Evolutionary conservation across 2,888 invertebrate species (phyloP), one percentile per base, ranked within the genome.

Genomic region (Harpalus rufipes): DNA sequence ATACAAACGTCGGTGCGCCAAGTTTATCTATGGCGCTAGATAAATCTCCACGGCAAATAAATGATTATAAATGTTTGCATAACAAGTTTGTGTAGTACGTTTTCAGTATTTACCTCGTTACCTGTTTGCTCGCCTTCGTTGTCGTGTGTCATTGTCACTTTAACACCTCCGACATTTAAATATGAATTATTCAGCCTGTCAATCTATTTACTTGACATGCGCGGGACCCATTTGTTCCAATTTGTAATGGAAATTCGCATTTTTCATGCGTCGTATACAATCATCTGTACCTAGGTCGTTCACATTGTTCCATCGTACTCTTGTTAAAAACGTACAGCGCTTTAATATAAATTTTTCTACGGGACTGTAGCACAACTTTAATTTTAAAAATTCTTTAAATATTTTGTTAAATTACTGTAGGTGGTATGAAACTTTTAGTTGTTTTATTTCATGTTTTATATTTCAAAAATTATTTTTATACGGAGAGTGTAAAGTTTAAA

Each of bases 181-280:
- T 74, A 83, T 83, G 83, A 83, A 83, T 83, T 41, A 83, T 83
- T 83, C 83, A 83, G 41, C 25, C 61, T 83, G 83, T 83, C 83
- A 83, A 83, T 83, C 76, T 83, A 76, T 83, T 72, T 59, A 83
- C 41, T 18, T 82, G 82, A 72, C 83, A 74, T 61, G 59, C 76
- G 74, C 44, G 39, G 18, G 16, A 25, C 56, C 81, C 81, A 82
- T 82, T 82, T 82, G 72, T 82, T 68, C 72, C 81, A 82, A 82
- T 82, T 82, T 68, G 68, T 58, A 56, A 68, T 58, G 81, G 7
- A 68, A 56, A 80, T 80, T 61, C 41, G 80, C 63, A 63, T 39
- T 59, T 59, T 56, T 79, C 79, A 59, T 59, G 63, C 63, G 63
- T 63, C 68, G 7, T 68, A 14, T 16, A 16, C 59, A 16, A 16